Evolutionary conservation across 2,797 vertebrate genomes (phyloP).

Genomic region (Sitta carolinensis): DNA sequence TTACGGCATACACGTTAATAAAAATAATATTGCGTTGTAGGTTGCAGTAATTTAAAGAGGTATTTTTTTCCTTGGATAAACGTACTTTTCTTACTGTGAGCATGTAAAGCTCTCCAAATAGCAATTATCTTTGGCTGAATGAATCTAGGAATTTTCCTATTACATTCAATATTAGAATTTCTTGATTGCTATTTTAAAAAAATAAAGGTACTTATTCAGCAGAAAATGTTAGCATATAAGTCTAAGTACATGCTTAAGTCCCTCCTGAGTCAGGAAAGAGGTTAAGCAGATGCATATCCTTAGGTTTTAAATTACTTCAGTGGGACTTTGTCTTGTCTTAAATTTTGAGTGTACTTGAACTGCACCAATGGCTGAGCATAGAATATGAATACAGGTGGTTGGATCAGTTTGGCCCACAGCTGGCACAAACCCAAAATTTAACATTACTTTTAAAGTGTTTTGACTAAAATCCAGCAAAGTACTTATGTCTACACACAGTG

Average conservation of each 20-base stretch:
- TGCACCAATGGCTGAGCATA: background rate
- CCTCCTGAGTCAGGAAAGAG: background rate
- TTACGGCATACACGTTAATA: background rate
- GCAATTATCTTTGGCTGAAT: constrained; percentile 60
- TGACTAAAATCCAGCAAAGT: constrained; percentile 57
- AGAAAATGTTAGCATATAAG: background rate
- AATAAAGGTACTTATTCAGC: constrained; percentile 25
- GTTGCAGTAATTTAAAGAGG: background rate
- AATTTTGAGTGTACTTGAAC: background rate
- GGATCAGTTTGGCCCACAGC: background rate
- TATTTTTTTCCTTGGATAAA: constrained; percentile 27
- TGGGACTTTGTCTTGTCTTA: background rate
- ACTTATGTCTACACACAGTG: constrained; percentile 23
- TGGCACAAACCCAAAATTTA: background rate
- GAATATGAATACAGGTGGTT: background rate
- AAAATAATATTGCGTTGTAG: constrained; percentile 20
- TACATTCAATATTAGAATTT: constrained; percentile 43
- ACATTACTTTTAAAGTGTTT: constrained; percentile 40
- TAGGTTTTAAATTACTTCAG: background rate
- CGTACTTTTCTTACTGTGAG: background rate
- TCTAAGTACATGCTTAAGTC: background rate
- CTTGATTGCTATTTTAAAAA: background rate
- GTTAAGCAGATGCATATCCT: background rate
- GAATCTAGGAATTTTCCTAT: constrained; percentile 48
- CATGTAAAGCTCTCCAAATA: constrained; percentile 25